Percentiles rank a stretch among this genome's conserved stretches.
Evolutionary conservation across 1,140 invertebrate species (phyloP).

Genomic region (Macrotrachela quadricornifera): DNA sequence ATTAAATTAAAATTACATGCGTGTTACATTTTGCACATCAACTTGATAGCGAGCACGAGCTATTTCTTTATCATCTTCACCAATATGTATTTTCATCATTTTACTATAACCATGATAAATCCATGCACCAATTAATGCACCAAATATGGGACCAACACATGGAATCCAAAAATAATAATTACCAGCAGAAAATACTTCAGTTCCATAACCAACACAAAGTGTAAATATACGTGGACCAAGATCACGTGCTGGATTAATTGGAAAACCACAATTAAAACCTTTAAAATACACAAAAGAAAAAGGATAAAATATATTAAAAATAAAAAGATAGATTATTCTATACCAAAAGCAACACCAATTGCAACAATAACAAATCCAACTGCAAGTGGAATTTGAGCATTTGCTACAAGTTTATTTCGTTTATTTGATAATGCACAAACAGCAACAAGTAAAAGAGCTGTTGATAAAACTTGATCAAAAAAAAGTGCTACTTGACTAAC

Average conservation of each 20-base stretch:
- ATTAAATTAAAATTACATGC: too few species aligned
- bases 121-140: not conserved
- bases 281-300: too few species aligned
- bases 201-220: not conserved
- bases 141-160: conserved; percentile 2
- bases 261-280: not conserved
- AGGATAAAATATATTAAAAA: too few species aligned
- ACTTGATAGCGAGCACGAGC: too few species aligned
- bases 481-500: not conserved
- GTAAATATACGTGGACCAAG: conserved; percentile 3
- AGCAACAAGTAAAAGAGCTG: conserved; percentile 1
- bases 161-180: conserved; percentile 3
- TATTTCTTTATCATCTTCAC: too few species aligned
- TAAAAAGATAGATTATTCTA: conserved; percentile 21
- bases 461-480: conserved; percentile 6
- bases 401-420: not conserved
- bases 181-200: not conserved
- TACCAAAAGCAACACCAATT: conserved; percentile 35
- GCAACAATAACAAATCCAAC: conserved; percentile 11
- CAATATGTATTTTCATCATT: too few species aligned
- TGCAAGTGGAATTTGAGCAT: not conserved
- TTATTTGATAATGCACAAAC: conserved; percentile 1
- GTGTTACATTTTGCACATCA: too few species aligned
- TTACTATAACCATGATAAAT: not conserved
- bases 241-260: conserved; percentile 1